These are phyloP conservation scores for Syndactyla subalaris DNA, from an alignment of 2,797 vertebrate genomes.

Conservation along the genomic window DNA sequence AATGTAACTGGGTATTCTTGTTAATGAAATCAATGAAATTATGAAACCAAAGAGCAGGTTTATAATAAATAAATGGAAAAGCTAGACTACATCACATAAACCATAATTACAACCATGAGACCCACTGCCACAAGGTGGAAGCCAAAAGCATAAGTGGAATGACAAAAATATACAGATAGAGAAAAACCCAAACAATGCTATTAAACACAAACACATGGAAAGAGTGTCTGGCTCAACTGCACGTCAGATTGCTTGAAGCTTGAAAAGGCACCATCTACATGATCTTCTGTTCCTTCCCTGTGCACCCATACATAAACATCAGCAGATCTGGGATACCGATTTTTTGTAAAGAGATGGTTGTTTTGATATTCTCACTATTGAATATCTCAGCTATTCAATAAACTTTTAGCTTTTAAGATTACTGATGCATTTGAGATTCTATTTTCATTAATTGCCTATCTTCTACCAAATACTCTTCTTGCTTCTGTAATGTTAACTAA, in stretches of 20 bases:
- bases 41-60: background rate
- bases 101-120: background rate
- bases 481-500: background rate
- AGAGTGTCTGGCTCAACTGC: background rate
- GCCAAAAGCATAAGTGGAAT: background rate
- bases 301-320: accelerated
- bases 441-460: background rate
- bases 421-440: background rate
- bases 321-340: background rate
- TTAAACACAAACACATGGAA: background rate
- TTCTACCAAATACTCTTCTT: background rate
- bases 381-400: background rate
- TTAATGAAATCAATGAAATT: background rate
- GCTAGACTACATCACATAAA: background rate
- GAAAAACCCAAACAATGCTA: background rate
- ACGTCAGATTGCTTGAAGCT: background rate
- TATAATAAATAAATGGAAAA: background rate
- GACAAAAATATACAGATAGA: conserved; percentile 12
- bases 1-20: background rate
- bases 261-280: background rate
- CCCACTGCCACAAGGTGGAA: background rate
- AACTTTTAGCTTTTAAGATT: background rate
- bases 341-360: background rate
- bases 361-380: background rate
- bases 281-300: background rate